Evolutionary conservation across 53 echinoderm and acorn worm species (phyloP).

Genomic region (Holothuria scabra): DNA sequence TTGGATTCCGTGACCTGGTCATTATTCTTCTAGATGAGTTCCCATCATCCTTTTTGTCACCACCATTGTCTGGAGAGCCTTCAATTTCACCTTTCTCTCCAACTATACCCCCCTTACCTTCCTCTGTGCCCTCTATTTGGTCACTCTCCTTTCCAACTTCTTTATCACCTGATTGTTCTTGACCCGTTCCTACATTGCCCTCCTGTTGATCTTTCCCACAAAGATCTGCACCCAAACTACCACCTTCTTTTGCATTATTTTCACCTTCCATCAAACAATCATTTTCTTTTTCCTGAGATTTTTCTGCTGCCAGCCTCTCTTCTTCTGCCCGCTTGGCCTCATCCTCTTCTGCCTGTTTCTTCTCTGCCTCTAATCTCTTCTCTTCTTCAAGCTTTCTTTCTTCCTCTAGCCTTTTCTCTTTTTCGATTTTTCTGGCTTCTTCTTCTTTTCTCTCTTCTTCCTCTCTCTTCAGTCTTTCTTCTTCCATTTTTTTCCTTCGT

Average conservation of each 20-base stretch:
- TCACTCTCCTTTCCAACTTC: neutral
- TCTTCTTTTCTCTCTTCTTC: conserved; percentile 40
- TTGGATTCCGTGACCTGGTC: conserved; percentile 96
- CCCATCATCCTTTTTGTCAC: conserved; percentile 46
- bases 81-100: conserved; percentile 39
- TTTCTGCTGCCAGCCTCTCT: conserved; percentile 57
- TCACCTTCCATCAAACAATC: conserved; percentile 17
- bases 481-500: conserved; percentile 22
- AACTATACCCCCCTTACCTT: neutral
- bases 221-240: conserved; percentile 11
- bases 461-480: conserved; percentile 50
- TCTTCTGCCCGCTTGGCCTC: conserved; percentile 33
- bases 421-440: conserved; percentile 60
- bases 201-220: neutral
- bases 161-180: conserved; percentile 11
- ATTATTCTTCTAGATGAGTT: conserved; percentile 64
- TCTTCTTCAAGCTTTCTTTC: conserved; percentile 61
- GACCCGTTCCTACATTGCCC: conserved; percentile 32
- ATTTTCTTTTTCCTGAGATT: conserved; percentile 61
- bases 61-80: conserved; percentile 9
- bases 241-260: neutral
- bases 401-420: conserved; percentile 34
- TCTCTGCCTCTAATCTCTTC: conserved; percentile 35
- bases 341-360: conserved; percentile 24
- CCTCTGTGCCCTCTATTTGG: neutral